Conservation (phyloP, 2,113 vertebrate genomes). For the Pollachius pollachius region DNA sequence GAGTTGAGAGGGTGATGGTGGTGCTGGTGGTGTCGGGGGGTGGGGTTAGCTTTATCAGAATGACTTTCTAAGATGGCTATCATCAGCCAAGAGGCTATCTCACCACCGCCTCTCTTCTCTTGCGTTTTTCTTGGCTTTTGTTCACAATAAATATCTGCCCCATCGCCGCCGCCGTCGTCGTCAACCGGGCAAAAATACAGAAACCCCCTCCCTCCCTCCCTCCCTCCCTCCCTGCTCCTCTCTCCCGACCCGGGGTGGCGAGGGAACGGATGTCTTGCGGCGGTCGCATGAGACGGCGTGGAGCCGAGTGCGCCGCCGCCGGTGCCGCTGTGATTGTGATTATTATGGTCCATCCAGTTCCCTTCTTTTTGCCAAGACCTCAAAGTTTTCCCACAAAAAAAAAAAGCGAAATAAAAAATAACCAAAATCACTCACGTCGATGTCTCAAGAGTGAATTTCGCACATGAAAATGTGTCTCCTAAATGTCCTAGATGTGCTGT, state of each 20-base stretch:
- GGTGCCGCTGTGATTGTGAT: no score
- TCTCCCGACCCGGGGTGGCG: no score
- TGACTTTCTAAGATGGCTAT: constrained; percentile 73
- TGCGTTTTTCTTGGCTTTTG: constrained; percentile 52
- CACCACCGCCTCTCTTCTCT: constrained; percentile 27
- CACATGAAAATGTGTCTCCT: constrained; percentile 53
- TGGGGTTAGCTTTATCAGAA: constrained; percentile 70
- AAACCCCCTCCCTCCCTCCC: constrained; percentile 12
- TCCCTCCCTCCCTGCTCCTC: background rate
- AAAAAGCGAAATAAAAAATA: constrained; percentile 31
- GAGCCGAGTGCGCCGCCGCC: no score
- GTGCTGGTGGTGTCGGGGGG: background rate
- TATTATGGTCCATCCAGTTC: no score
- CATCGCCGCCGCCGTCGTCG: background rate
- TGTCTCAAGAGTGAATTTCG: constrained; percentile 48
- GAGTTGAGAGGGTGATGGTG: background rate
- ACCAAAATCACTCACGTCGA: constrained; percentile 40
- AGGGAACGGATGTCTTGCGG: no score
- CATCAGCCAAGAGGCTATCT: constrained; percentile 52
- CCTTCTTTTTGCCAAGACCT: no score
- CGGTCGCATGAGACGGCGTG: no score
- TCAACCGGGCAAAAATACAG: background rate
- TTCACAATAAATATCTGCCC: constrained; percentile 20
- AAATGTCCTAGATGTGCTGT: constrained; percentile 64
- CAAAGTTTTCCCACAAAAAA: constrained; percentile 9